Conservation (phyloP, 2,888 invertebrate genomes). For the Nephrotoma guestfalica region DNA sequence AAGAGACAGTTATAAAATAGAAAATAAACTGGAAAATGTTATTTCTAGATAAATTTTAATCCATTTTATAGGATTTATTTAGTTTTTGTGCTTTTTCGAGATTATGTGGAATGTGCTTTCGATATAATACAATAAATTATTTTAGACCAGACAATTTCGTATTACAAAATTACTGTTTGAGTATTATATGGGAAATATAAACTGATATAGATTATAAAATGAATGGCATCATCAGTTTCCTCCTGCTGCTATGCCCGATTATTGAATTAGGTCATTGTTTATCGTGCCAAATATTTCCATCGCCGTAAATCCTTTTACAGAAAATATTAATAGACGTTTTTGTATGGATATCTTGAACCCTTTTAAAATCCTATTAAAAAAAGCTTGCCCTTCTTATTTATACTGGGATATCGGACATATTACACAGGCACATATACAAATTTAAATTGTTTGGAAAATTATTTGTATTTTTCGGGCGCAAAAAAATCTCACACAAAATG, state of each 20-base stretch:
- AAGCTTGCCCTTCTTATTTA: not conserved
- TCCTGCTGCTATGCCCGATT: too few species aligned
- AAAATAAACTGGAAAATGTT: not conserved
- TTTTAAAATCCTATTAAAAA: not conserved
- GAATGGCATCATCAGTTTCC: not conserved
- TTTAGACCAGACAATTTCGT: not conserved
- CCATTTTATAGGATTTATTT: not conserved
- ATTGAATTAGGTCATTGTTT: not conserved
- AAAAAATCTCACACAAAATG: too few species aligned
- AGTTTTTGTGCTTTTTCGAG: not conserved
- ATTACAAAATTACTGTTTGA: not conserved
- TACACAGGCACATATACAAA: not conserved
- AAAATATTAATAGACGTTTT: not conserved
- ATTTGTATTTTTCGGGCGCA: not conserved
- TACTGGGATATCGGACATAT: not conserved
- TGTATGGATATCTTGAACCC: not conserved
- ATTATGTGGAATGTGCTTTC: not conserved
- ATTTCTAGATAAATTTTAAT: not conserved
- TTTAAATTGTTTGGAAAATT: not conserved
- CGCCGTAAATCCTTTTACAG: not conserved
- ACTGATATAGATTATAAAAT: not conserved
- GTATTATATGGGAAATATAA: not conserved
- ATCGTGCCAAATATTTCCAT: not conserved
- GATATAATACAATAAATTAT: not conserved
- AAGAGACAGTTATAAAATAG: not conserved